Percentiles rank a stretch among this genome's conserved stretches.
Conservation (phyloP, 2,797 vertebrate species). For the Paramormyrops hopkinsi region DNA sequence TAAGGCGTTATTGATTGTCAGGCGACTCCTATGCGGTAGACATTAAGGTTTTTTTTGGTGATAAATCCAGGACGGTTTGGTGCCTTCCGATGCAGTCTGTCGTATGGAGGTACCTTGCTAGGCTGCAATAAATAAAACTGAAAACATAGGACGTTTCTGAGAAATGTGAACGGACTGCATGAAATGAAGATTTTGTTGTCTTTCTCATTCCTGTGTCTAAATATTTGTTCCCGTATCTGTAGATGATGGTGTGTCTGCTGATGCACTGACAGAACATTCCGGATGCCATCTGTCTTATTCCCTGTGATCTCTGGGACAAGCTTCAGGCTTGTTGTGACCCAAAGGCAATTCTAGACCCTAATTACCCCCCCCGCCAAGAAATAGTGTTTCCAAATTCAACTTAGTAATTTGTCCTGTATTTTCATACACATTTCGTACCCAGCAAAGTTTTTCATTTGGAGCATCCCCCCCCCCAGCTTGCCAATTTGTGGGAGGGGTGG, state of each 20-base stretch:
- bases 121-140: slow-evolving; percentile 42
- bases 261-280: not conserved
- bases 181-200: not conserved
- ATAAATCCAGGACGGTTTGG: slow-evolving; percentile 57
- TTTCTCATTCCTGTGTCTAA: not conserved
- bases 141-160: not conserved
- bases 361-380: not conserved
- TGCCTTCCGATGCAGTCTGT: slow-evolving; percentile 47
- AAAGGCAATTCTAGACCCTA: not conserved
- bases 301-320: not conserved
- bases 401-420: not conserved
- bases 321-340: not conserved
- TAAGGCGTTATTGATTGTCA: slow-evolving; percentile 89
- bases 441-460: not conserved
- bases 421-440: not conserved
- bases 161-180: not conserved
- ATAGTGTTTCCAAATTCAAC: not conserved
- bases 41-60: slow-evolving; percentile 64
- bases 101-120: slow-evolving; percentile 50
- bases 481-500: not conserved
- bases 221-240: not conserved
- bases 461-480: not conserved
- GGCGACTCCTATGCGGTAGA: slow-evolving; percentile 66
- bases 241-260: not conserved
- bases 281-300: not conserved